Base-by-base conservation (phyloP, 1,140 invertebrate species). In the Nymphalis io region DNA sequence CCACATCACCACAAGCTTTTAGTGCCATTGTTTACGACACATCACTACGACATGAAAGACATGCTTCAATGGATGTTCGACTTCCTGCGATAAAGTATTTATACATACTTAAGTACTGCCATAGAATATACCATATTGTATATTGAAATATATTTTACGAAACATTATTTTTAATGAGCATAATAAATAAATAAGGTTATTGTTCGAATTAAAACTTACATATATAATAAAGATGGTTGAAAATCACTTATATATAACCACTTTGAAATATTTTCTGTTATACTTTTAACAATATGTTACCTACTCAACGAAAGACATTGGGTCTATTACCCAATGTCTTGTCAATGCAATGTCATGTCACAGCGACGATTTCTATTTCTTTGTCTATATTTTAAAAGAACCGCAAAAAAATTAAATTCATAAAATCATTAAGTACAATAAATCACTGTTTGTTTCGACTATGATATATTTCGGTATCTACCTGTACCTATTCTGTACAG, bases 1-100 rank as follows among this genome's bases (percentile, higher is more conserved):
- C 68, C 72, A 58, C 72, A 59, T 40, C 58, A 68, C 68, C 72
- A 67, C 67, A 66, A 60, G 68, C 72, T 68, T 70, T 74, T 62
- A 70, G 58, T 62, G 33, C 60, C 59, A 74, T 67, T 74, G 63
- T 70, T 60, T 70, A 74, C 55, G 20, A 61, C 59, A 57, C 42
- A 40, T 63, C 39, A 48, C 18, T 23, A 16, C 40, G 57, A 60
- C 65, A 48, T 71, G 63, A 65, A 60, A 65, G 68, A 66, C 59
- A 66, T 16, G 62, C 69, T 71, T 59, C 69, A 71, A 57, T 71
- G 44, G 63, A 44, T 16, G 18, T 46, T 16, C 39, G 20, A 44
- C 39, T 60, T 44, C 33, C 33, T 40, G n/a, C 12, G 33, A 59
- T 16, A 60, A 20, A 44, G 16, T 40, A 60, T 44, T 40, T 42